Evolutionary conservation across 2,888 invertebrate species (phyloP).

Genomic region (Mellilla xanthometata): DNA sequence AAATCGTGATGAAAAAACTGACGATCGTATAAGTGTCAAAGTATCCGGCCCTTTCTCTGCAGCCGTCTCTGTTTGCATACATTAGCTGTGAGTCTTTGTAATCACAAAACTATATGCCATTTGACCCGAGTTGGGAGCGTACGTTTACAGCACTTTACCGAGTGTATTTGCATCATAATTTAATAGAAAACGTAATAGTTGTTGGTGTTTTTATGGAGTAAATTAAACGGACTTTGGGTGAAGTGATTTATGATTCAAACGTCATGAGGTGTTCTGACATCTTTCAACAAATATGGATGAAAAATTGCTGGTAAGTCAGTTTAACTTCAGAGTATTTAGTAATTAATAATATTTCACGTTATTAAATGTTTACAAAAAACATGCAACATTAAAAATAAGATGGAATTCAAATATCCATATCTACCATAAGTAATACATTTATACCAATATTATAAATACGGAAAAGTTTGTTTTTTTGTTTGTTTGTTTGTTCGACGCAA

Average conservation of each 20-base stretch:
- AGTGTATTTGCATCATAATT: slow-evolving; percentile 27
- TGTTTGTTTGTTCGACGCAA: too few species aligned
- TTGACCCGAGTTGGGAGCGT: slow-evolving; percentile 31
- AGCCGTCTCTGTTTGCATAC: slow-evolving; percentile 25
- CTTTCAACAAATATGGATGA: slow-evolving; percentile 8
- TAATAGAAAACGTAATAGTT: slow-evolving; percentile 18
- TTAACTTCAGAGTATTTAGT: too few species aligned
- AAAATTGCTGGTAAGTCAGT: slow-evolving; percentile 8
- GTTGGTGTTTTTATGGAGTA: too few species aligned
- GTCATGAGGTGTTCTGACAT: slow-evolving; percentile 7
- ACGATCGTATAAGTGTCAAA: too few species aligned
- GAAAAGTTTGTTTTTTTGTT: too few species aligned
- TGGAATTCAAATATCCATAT: too few species aligned
- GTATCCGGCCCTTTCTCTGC: slow-evolving; percentile 7
- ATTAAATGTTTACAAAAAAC: too few species aligned
- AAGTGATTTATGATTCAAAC: slow-evolving; percentile 5
- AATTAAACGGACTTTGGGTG: background rate
- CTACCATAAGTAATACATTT: too few species aligned
- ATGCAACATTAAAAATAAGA: too few species aligned
- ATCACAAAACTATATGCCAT: slow-evolving; percentile 36
- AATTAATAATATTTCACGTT: too few species aligned
- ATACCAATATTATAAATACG: too few species aligned
- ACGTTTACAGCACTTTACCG: slow-evolving; percentile 20
- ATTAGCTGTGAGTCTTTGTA: slow-evolving; percentile 29
- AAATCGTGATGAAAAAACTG: too few species aligned